These are phyloP conservation scores for Myopa testacea DNA, from an alignment of 2,888 invertebrate species.

Conservation along the genomic window DNA sequence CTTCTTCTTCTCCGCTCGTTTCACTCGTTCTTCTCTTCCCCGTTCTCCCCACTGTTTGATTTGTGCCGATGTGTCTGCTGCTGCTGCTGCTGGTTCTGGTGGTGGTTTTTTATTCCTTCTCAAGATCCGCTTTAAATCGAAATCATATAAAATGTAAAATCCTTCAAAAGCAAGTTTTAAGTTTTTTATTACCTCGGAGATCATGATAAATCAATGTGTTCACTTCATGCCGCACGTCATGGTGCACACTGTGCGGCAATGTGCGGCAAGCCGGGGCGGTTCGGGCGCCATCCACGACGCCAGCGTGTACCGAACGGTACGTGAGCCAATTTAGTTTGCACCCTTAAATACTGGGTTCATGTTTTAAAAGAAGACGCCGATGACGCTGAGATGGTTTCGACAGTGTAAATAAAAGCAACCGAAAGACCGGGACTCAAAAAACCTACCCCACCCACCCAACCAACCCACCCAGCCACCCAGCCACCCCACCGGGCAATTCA, in stretches of 20 bases:
- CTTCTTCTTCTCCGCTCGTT: not conserved
- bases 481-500: constrained; percentile 48
- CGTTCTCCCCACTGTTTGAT: not conserved
- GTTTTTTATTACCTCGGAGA: constrained; percentile 56
- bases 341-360: constrained; percentile 47
- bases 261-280: not conserved
- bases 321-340: constrained; percentile 62
- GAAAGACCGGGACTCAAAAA: constrained; percentile 31
- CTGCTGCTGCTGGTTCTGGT: not conserved
- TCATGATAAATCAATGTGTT: constrained; percentile 65
- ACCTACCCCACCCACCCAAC: constrained; percentile 53
- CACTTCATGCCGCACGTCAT: constrained; percentile 44
- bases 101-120: not conserved
- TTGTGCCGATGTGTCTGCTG: not conserved
- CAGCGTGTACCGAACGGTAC: constrained; percentile 45
- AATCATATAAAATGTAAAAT: constrained; percentile 29
- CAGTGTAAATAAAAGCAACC: constrained; percentile 57
- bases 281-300: constrained; percentile 23
- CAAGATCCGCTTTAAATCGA: constrained; percentile 19
- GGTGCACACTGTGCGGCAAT: not conserved
- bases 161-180: constrained; percentile 53
- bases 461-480: constrained; percentile 28
- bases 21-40: not conserved
- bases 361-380: constrained; percentile 54
- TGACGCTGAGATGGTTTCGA: constrained; percentile 37